Evolutionary conservation across 2,888 invertebrate species (phyloP), one percentile per base, ranked within the genome.

Genomic region (Antheraea assamensis): DNA sequence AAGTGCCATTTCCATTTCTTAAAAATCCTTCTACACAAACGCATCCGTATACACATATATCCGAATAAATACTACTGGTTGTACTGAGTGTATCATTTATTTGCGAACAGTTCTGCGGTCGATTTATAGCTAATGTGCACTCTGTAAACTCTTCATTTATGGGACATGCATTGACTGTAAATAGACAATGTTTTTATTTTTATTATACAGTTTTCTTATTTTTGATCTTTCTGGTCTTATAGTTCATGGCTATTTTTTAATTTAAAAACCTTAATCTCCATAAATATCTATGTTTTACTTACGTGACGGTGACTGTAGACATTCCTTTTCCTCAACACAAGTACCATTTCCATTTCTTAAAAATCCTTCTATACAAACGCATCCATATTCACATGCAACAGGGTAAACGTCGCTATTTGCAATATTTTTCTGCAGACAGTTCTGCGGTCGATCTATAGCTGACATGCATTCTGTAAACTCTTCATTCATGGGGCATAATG

Each of bases 51-150:
- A n/a, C 55, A 55, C 55, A 55, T n/a, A 55, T 10, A 21, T 55
- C 55, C n/a, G n/a, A 0, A 10, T 24, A n/a, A n/a, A 4, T 35
- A 8, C 5, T 10, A n/a, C 8, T 55, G 55, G 21, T n/a, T n/a
- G n/a, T 8, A 55, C 7, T 8, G 2, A 10, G 55, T 55, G n/a
- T 0, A 2, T 49, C 17, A 5, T 49, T 49, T 68, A 72, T 71
- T 55, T 80, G 75, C 17, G 77, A 74, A 24, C 81, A 81, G 19
- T 76, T 76, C 17, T 74, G 49, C 2, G 49, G 27, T 55, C 76
- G 70, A 31, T 77, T 74, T 49, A 75, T 7, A n/a, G 71, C 74
- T 71, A 78, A 77, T 0, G 68, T 74, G 68, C 79, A 78, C 49
- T 71, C 71, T 42, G 58, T 72, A 52, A 58, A 73, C 35, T 72